Conservation (phyloP, 2,113 vertebrate species). For the Excalfactoria chinensis region DNA sequence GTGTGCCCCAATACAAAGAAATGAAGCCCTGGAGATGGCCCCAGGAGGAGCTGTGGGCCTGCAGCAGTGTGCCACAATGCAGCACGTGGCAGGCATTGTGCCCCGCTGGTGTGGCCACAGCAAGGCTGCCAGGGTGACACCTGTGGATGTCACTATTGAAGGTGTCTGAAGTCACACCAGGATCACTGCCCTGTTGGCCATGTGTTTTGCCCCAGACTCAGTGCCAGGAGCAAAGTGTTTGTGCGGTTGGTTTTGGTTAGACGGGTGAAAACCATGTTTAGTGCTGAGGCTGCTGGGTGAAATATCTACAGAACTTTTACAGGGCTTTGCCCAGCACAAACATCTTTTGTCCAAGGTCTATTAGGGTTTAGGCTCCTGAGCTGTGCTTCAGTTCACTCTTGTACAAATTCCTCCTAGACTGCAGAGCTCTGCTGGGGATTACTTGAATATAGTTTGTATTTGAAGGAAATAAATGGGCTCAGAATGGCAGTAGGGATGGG, state of each 20-base stretch:
- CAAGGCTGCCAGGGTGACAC: not conserved
- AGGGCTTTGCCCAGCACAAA: not conserved
- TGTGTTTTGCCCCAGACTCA: not conserved
- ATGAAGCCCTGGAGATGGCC: not conserved
- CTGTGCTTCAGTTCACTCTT: not conserved
- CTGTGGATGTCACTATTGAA: not conserved
- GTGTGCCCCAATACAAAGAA: not conserved
- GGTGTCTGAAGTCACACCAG: not conserved
- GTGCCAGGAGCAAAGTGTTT: not conserved
- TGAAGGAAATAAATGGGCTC: not conserved
- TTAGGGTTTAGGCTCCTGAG: not conserved
- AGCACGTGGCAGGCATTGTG: rapidly evolving
- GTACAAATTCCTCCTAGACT: not conserved
- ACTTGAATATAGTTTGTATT: not conserved
- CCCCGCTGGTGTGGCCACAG: not conserved
- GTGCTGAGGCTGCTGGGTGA: not conserved
- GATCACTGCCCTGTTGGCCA: rapidly evolving
- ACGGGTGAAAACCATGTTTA: not conserved
- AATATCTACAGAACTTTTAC: not conserved
- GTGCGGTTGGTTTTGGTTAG: not conserved
- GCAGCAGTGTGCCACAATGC: rapidly evolving
- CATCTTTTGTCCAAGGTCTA: not conserved
- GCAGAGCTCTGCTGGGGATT: not conserved
- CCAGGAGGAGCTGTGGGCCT: rapidly evolving
- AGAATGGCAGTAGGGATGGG: not conserved